These are phyloP conservation scores for Corythornis cristatus DNA, from an alignment of 2,113 vertebrate genomes.

Conservation along the genomic window DNA sequence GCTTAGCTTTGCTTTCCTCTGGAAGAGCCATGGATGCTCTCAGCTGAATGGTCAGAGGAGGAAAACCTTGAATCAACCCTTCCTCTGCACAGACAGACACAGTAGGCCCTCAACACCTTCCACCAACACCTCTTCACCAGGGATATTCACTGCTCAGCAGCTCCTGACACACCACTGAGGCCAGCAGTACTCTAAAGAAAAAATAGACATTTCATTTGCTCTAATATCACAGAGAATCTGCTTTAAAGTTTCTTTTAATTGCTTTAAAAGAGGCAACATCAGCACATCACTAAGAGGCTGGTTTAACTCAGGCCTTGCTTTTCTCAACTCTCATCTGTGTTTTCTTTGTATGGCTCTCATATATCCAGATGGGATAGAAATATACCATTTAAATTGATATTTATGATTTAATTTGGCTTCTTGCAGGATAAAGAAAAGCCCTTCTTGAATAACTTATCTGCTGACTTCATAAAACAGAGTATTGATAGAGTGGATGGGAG, in stretches of 20 bases:
- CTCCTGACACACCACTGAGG: neutral
- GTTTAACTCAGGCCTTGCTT: neutral
- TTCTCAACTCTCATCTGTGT: neutral
- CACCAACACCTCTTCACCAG: neutral
- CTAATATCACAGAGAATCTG: neutral
- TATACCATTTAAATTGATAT: neutral
- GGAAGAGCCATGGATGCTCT: neutral
- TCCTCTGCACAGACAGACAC: neutral
- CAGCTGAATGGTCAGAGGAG: neutral
- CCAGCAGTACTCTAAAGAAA: neutral
- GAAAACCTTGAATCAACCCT: neutral
- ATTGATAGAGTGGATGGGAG: neutral
- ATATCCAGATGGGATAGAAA: neutral
- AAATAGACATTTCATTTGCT: neutral
- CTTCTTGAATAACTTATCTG: slow-evolving; percentile 12
- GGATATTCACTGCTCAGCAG: neutral
- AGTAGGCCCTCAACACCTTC: neutral
- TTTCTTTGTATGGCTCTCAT: neutral
- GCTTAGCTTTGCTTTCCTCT: neutral
- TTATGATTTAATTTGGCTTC: neutral
- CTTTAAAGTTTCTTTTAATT: neutral
- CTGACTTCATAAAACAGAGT: slow-evolving; percentile 24
- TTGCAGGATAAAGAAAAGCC: neutral
- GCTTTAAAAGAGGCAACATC: neutral
- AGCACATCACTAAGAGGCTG: neutral